These are phyloP conservation scores for Diorhabda elongata DNA, from an alignment of 1,140 invertebrate species.

Conservation along the genomic window DNA sequence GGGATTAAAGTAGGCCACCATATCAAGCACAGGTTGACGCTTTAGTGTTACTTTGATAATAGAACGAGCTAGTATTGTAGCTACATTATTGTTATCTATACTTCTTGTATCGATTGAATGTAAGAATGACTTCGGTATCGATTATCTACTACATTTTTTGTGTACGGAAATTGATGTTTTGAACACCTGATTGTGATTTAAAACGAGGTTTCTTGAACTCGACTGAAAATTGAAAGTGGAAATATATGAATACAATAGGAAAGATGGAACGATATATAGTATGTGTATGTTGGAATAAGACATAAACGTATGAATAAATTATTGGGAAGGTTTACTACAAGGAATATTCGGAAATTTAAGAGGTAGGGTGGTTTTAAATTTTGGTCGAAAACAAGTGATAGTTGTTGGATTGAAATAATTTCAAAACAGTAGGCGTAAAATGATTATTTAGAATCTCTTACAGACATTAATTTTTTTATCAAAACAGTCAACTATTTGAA, in stretches of 20 bases:
- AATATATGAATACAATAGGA: too few species aligned
- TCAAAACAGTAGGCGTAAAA: too few species aligned
- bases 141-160: background rate
- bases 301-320: background rate
- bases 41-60: background rate
- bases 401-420: too few species aligned
- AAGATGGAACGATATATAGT: too few species aligned
- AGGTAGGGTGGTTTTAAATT: background rate
- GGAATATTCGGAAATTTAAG: background rate
- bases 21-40: constrained; percentile 1
- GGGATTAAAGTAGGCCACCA: background rate
- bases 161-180: too few species aligned
- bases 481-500: too few species aligned
- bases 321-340: background rate
- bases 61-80: background rate
- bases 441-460: too few species aligned
- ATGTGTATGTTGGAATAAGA: background rate
- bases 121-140: background rate
- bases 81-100: background rate
- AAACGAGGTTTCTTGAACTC: too few species aligned
- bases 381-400: too few species aligned
- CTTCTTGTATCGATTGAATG: background rate
- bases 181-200: too few species aligned
- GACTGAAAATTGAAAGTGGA: too few species aligned
- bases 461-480: too few species aligned